Conservation (phyloP, 2,797 vertebrate species). For the Gadopsis marmoratus region DNA sequence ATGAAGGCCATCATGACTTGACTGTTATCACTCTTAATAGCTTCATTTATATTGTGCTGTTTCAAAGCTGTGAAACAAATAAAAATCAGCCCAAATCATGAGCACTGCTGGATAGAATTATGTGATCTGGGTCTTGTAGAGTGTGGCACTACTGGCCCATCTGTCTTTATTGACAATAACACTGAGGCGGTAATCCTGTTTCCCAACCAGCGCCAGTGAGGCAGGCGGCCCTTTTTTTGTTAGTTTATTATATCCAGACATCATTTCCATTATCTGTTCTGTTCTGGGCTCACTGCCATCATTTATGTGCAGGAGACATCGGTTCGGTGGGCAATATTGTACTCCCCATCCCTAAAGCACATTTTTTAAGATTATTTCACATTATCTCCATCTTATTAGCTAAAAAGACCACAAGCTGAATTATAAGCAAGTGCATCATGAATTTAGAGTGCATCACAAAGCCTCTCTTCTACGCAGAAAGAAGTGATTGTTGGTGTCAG, state of each 20-base stretch:
- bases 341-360: constrained; percentile 39
- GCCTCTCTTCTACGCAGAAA: background rate
- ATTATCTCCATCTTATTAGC: constrained; percentile 25
- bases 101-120: constrained; percentile 55
- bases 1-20: constrained; percentile 21
- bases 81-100: constrained; percentile 52
- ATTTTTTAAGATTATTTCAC: constrained; percentile 49
- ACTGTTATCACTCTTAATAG: constrained; percentile 13
- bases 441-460: background rate
- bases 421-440: background rate
- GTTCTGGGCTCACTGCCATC: constrained; percentile 52
- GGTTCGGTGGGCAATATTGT: constrained; percentile 38
- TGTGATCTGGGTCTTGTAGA: constrained; percentile 56
- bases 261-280: constrained; percentile 61
- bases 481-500: background rate
- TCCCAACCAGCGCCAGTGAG: constrained; percentile 58
- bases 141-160: constrained; percentile 53
- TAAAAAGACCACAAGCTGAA: constrained; percentile 9
- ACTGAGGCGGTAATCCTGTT: constrained; percentile 66
- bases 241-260: constrained; percentile 62
- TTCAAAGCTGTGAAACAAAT: constrained; percentile 60
- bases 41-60: constrained; percentile 46
- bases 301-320: constrained; percentile 38
- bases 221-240: constrained; percentile 48
- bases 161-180: constrained; percentile 74